Base-by-base conservation (phyloP, 1,140 invertebrate genomes). In the Sarcophaga peregrina region DNA sequence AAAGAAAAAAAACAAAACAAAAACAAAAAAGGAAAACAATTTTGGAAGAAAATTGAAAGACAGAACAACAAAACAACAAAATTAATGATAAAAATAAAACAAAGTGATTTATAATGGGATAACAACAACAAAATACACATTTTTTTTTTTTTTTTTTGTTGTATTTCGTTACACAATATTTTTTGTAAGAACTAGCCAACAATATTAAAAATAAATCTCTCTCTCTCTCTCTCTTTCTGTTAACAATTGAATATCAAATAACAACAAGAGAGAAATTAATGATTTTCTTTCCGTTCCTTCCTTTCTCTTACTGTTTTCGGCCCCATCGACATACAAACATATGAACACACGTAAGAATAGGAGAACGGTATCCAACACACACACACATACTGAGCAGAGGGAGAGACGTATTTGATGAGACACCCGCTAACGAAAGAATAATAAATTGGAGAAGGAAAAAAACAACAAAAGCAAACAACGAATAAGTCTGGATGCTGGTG, bases 71-170 rank as follows among this genome's bases (percentile, higher is more conserved):
- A 37, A 37, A 37, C 25, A 37, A 37, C 54, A 58, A 58, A n/a
- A 58, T 58, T n/a, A 58, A 58, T 68, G 62, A 68, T 68, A 68
- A 68, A 68, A 68, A 68, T 68, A 68, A 68, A 25, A 68, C 17
- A 68, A 68, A 68, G 62, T 68, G 62, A 68, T 68, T 68, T 68
- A 68, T 68, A 68, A 68, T 68, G 20, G 62, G 17, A 68, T 6
- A 68, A 68, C 62, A 17, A 25, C 62, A 20, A 68, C 17, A 68
- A 68, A 37, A 37, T 37, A 37, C 25, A 37, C 25, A 37, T 37
- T 37, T 37, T 37, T 37, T 37, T 37, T 37, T 37, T 1, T 37
- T 37, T 1, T 37, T 37, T 37, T 37, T n/a, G n/a, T 37, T 37
- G 25, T 37, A 2, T 37, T 68, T 68, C 20, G 62, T 68, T 17